A percentile compares a stretch with the other conserved stretches of the same genome.
Evolutionary conservation across 2,797 vertebrate species (phyloP).

Genomic region (Erpetoichthys calabaricus): DNA sequence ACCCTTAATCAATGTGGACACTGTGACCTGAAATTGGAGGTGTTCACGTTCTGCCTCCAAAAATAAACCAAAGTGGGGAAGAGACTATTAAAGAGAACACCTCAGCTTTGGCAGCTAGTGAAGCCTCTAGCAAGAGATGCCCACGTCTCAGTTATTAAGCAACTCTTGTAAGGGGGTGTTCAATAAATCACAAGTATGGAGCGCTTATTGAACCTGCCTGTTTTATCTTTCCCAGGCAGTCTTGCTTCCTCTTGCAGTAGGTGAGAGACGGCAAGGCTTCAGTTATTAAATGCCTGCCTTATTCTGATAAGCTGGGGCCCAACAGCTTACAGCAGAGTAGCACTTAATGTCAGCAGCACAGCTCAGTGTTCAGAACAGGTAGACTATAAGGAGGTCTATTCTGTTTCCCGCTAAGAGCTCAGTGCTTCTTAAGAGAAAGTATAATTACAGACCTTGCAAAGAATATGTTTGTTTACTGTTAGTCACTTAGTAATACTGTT

Average conservation of each 20-base stretch:
- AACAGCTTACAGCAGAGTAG: neutral
- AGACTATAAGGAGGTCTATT: no score
- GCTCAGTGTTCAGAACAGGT: no score
- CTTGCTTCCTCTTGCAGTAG: neutral
- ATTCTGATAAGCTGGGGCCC: neutral
- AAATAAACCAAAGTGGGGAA: neutral
- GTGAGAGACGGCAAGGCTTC: neutral
- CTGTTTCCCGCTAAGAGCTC: no score
- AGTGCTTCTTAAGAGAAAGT: no score
- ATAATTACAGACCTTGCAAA: no score
- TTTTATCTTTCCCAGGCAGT: conserved; percentile 1
- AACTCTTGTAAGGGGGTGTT: conserved; percentile 1
- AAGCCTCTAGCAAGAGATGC: neutral
- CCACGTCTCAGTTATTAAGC: neutral
- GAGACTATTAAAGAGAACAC: neutral
- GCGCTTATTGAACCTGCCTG: neutral
- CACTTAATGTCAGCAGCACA: no score
- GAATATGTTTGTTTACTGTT: no score
- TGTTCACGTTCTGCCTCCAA: neutral
- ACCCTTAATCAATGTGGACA: no score
- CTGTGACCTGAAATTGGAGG: no score
- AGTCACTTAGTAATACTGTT: no score
- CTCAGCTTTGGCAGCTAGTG: neutral
- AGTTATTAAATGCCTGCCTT: neutral
- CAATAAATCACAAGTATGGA: neutral